Evolutionary conservation across 1,140 invertebrate genomes (phyloP).

Genomic region (Phortica variegata): DNA sequence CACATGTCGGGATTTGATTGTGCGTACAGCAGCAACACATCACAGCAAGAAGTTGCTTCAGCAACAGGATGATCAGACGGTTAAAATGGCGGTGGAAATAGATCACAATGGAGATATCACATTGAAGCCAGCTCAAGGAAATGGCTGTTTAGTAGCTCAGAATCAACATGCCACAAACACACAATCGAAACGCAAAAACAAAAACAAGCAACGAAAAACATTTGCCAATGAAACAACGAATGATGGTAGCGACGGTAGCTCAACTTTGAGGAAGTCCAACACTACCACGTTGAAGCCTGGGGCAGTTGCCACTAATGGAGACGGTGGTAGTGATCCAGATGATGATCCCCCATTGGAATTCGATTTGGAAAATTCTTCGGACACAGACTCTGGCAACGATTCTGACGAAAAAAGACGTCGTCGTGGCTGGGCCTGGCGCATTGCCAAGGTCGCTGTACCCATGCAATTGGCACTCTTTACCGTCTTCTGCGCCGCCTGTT

Average conservation of each 20-base stretch:
- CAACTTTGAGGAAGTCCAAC: conserved; percentile 6
- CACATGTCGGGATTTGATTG: conserved; percentile 74
- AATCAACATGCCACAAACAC: conserved; percentile 3
- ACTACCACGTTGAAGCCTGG: too few species aligned
- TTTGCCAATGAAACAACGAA: too few species aligned
- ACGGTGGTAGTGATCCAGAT: conserved; percentile 41
- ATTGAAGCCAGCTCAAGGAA: conserved; percentile 4
- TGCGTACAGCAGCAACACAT: conserved; percentile 64
- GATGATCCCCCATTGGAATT: conserved; percentile 46
- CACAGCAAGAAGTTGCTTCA: conserved; percentile 37
- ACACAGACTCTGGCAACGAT: conserved; percentile 22
- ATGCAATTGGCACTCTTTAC: conserved; percentile 81
- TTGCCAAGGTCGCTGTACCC: conserved; percentile 73
- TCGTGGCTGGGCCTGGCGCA: conserved; percentile 71
- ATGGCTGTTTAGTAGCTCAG: conserved; percentile 7
- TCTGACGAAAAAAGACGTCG: conserved; percentile 59
- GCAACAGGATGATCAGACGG: conserved; percentile 16
- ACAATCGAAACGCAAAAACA: conserved; percentile 27
- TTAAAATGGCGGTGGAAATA: conserved; percentile 4
- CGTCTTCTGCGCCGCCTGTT: conserved; percentile 76
- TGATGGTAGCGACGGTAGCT: conserved; percentile 16
- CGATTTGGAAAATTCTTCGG: conserved; percentile 35
- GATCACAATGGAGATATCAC: conserved; percentile 14
- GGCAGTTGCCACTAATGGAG: conserved; percentile 19
- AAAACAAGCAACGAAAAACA: conserved; percentile 21